phyloP scores from a whole-genome alignment of 2,888 invertebrate genomes.

The Amblyjoppa fuscipennis region DNA sequence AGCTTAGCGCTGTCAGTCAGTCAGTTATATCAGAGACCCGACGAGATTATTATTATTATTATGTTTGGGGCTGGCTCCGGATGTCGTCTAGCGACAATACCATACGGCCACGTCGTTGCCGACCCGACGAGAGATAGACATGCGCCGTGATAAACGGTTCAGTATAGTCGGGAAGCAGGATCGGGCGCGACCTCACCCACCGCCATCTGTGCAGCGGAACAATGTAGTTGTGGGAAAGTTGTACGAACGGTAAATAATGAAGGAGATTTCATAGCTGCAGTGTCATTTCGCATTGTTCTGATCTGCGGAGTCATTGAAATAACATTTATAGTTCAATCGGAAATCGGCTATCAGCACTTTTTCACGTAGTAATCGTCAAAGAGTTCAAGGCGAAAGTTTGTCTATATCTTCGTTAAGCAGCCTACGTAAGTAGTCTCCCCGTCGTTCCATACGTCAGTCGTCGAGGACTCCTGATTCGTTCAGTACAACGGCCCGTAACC shows the following conservation, averaged over 20 bases:
- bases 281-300: neutral
- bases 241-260: neutral
- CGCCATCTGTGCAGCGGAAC: neutral
- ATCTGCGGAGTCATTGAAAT: neutral
- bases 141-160: neutral
- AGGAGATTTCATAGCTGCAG: neutral
- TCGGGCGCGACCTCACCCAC: neutral
- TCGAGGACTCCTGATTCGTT: neutral
- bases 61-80: no score
- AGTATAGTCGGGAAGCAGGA: neutral
- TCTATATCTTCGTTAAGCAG: neutral
- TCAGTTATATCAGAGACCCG: slow-evolving; percentile 58
- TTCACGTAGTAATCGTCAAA: neutral
- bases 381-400: neutral
- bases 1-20: slow-evolving; percentile 68
- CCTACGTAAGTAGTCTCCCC: neutral
- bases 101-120: no score
- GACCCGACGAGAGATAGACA: neutral
- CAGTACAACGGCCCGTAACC: neutral
- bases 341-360: no score
- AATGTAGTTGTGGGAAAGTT: neutral
- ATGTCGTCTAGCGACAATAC: no score
- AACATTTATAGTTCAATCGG: neutral
- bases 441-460: neutral
- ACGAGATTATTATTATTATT: neutral